phyloP scores from a whole-genome alignment of 2,888 invertebrate genomes.

The Drosophila subsilvestris region DNA sequence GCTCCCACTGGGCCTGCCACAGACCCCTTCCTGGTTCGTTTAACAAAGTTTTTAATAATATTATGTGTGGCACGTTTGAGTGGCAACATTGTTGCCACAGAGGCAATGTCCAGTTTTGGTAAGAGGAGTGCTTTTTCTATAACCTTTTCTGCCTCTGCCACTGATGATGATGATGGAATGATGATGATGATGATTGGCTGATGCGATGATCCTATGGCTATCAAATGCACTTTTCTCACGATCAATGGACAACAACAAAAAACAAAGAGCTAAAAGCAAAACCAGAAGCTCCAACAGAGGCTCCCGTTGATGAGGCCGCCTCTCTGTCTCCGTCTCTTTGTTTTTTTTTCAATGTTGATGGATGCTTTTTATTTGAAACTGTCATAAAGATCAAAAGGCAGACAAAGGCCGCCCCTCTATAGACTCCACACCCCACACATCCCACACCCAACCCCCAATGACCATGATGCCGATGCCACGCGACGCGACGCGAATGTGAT shows the following conservation, averaged over 20 bases:
- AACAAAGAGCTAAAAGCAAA: conserved; percentile 5
- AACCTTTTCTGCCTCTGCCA: neutral
- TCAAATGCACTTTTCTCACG: conserved; percentile 1
- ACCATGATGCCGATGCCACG: conserved; percentile 12
- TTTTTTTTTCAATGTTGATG: conserved; percentile 51
- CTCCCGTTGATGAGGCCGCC: neutral
- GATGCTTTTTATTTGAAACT: conserved; percentile 63
- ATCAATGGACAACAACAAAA: neutral
- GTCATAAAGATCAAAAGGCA: conserved; percentile 57
- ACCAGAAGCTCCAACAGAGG: conserved; percentile 17
- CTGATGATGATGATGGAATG: neutral
- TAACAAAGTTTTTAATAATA: conserved; percentile 70
- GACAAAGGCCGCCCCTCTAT: conserved; percentile 45
- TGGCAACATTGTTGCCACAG: conserved; percentile 51
- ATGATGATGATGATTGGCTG: neutral
- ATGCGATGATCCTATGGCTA: conserved; percentile 30
- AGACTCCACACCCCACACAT: neutral
- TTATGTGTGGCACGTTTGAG: conserved; percentile 74
- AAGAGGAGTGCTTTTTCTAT: neutral
- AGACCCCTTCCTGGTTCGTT: conserved; percentile 18
- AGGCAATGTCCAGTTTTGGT: conserved; percentile 25
- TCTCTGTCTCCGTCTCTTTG: neutral
- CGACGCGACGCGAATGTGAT: conserved; percentile 46
- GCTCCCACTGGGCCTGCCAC: conserved; percentile 26
- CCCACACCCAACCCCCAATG: conserved; percentile 4